Percentiles rank a stretch among this genome's conserved stretches.
Evolutionary conservation across 2,113 vertebrate genomes (phyloP).

Genomic region (Lepus americanus): DNA sequence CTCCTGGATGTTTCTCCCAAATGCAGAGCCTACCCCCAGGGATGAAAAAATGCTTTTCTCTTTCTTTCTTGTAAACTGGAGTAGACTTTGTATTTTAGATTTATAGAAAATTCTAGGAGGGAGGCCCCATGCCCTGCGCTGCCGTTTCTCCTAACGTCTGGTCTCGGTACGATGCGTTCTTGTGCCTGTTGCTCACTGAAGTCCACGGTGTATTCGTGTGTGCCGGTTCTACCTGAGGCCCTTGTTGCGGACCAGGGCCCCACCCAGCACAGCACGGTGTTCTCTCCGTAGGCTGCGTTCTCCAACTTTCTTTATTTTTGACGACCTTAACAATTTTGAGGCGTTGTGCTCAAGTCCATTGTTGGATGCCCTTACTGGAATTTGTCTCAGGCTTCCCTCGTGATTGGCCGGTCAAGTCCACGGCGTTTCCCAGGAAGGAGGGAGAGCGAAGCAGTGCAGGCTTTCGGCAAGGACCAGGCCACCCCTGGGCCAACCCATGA

Average conservation of each 20-base stretch:
- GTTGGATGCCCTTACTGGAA: not conserved
- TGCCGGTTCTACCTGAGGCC: not conserved
- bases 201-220: not conserved
- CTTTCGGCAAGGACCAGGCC: fast-evolving
- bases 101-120: not conserved
- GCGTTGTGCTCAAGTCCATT: not conserved
- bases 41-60: not conserved
- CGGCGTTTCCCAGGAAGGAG: not conserved
- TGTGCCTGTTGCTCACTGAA: not conserved
- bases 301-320: not conserved
- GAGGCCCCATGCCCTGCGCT: not conserved
- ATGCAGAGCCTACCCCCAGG: not conserved
- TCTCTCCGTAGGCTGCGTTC: not conserved
- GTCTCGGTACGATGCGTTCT: not conserved
- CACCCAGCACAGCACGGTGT: not conserved
- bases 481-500: fast-evolving
- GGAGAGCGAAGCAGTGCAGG: not conserved
- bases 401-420: not conserved
- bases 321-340: not conserved
- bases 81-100: not conserved
- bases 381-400: not conserved
- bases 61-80: not conserved
- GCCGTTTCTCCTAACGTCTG: not conserved
- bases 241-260: not conserved
- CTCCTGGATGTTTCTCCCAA: not conserved